phyloP scores from a whole-genome alignment of 2,888 invertebrate genomes.

The Trimorus sp. region DNA sequence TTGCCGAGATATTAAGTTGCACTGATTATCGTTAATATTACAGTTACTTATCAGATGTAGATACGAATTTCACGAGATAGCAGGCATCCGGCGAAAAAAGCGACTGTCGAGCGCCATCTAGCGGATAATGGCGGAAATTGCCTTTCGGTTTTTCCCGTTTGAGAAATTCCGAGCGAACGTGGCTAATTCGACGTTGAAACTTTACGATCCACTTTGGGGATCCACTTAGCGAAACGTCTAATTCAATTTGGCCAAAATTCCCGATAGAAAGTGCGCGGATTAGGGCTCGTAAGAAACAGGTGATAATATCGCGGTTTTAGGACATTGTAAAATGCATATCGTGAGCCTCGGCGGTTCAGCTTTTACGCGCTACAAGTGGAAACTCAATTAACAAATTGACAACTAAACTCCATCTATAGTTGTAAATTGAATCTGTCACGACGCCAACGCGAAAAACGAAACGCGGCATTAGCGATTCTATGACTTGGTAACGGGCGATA shows the following conservation, averaged over 20 bases:
- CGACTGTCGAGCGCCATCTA: neutral
- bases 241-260: constrained; percentile 41
- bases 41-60: constrained; percentile 53
- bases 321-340: constrained; percentile 31
- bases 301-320: constrained; percentile 37
- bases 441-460: constrained; percentile 1
- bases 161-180: neutral
- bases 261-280: constrained; percentile 27
- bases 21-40: constrained; percentile 45
- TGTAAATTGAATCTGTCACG: constrained; percentile 1
- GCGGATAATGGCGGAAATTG: neutral
- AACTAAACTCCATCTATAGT: neutral
- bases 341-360: constrained; percentile 2
- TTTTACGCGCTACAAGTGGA: constrained; percentile 10
- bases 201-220: constrained; percentile 32
- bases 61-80: constrained; percentile 46
- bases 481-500: constrained; percentile 20
- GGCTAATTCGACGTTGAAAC: constrained; percentile 14
- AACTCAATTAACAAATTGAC: constrained; percentile 40
- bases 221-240: constrained; percentile 25
- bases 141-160: neutral
- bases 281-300: constrained; percentile 40
- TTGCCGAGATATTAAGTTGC: constrained; percentile 52
- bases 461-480: constrained; percentile 7
- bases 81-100: constrained; percentile 20